Evolutionary conservation across 2,113 vertebrate genomes (phyloP).

Genomic region (Rynchops niger): DNA sequence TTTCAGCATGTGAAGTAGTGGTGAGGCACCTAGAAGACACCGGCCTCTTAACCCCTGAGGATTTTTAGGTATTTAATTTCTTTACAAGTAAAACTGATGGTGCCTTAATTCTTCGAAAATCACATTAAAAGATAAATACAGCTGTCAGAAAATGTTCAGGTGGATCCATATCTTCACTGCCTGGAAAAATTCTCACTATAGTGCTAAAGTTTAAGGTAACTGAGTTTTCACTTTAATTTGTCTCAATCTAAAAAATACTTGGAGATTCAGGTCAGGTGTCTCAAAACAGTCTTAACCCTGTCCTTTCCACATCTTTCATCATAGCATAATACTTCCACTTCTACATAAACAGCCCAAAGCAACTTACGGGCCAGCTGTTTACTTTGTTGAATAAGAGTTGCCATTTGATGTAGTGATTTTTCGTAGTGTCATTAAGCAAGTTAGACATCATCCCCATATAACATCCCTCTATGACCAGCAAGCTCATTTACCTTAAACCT

Average conservation of each 20-base stretch:
- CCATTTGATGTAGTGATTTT: not conserved
- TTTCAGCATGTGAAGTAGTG: not conserved
- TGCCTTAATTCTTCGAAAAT: not conserved
- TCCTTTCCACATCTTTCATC: not conserved
- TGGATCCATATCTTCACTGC: not conserved
- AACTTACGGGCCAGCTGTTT: not conserved
- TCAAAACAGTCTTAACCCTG: not conserved
- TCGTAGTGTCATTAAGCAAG: not conserved
- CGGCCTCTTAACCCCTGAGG: not conserved
- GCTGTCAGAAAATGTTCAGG: not conserved
- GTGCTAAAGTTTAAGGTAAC: not conserved
- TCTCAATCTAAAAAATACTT: not conserved
- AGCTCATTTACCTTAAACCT: not conserved
- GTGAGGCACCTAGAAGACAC: not conserved
- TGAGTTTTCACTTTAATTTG: not conserved
- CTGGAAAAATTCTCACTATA: not conserved
- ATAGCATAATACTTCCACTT: not conserved
- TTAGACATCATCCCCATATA: not conserved
- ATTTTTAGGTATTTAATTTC: not conserved
- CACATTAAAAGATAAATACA: not conserved
- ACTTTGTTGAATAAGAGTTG: not conserved
- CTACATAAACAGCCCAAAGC: not conserved
- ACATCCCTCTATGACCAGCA: not conserved
- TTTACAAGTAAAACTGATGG: not conserved
- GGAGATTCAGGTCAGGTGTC: not conserved